A percentile compares a stretch with the other conserved stretches of the same genome.
These are phyloP conservation scores for Alaudala cheleensis DNA, from an alignment of 2,113 vertebrate species.

Conservation along the genomic window DNA sequence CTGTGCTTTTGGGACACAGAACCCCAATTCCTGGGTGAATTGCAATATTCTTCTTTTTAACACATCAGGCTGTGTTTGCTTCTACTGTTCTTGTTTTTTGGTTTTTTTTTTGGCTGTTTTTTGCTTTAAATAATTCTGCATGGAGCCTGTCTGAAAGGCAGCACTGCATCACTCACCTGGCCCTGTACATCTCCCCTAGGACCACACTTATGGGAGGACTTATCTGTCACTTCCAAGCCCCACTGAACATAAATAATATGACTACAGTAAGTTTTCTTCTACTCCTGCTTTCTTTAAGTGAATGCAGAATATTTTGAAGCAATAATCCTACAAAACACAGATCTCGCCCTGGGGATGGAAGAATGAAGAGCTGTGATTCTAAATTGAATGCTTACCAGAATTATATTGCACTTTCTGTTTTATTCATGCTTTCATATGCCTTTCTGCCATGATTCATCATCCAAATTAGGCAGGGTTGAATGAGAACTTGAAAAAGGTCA, in stretches of 20 bases:
- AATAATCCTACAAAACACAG: neutral
- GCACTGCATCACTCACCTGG: neutral
- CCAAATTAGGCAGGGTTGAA: neutral
- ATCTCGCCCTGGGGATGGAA: neutral
- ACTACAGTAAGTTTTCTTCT: conserved; percentile 3
- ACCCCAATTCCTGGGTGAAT: neutral
- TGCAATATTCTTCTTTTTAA: neutral
- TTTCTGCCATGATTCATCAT: neutral
- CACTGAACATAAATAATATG: neutral
- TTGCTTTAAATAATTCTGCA: neutral
- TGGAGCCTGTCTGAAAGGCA: neutral
- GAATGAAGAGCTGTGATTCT: neutral
- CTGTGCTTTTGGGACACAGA: neutral
- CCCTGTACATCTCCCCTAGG: neutral
- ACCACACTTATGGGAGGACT: neutral
- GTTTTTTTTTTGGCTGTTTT: neutral
- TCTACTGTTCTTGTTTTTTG: neutral
- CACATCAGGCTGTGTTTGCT: neutral
- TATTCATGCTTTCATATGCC: neutral
- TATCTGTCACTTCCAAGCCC: conserved; percentile 3
- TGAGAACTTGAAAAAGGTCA: neutral
- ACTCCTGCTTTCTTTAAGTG: neutral
- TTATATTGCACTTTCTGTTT: neutral
- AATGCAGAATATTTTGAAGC: conserved; percentile 1
- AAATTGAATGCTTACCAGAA: neutral